phyloP scores from a whole-genome alignment of 2,113 vertebrate genomes.

The Elaphurus davidianus region DNA sequence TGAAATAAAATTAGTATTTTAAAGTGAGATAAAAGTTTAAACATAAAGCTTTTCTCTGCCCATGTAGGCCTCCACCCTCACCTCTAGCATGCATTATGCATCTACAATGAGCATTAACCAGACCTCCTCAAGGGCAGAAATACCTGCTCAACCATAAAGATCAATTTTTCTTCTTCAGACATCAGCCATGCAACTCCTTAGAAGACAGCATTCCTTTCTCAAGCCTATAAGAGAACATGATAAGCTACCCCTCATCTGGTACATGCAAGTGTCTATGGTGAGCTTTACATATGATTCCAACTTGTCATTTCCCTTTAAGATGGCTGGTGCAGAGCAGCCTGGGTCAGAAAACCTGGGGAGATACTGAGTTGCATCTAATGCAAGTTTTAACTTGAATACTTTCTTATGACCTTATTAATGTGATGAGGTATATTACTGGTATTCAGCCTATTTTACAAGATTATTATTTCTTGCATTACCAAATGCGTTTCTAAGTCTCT shows the following conservation, averaged over 20 bases:
- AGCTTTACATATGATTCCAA: neutral
- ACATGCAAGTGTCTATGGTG: neutral
- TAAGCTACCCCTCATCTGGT: neutral
- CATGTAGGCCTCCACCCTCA: neutral
- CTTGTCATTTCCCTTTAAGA: neutral
- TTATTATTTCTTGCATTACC: neutral
- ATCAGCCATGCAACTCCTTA: neutral
- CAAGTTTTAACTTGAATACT: neutral
- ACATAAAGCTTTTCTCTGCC: neutral
- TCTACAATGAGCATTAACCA: neutral
- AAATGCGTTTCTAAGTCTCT: neutral
- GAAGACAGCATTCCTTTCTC: neutral
- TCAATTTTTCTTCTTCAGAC: neutral
- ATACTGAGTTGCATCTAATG: neutral
- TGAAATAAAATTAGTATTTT: neutral
- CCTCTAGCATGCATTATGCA: neutral
- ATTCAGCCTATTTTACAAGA: neutral
- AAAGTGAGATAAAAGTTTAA: neutral
- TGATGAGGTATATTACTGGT: neutral
- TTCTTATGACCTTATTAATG: neutral
- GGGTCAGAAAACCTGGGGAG: neutral
- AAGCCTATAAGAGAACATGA: neutral
- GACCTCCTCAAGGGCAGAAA: neutral
- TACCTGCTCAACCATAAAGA: neutral
- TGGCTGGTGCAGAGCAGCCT: neutral